Conservation (phyloP, 2,797 vertebrate species). For the Hafferia zeledoni region DNA sequence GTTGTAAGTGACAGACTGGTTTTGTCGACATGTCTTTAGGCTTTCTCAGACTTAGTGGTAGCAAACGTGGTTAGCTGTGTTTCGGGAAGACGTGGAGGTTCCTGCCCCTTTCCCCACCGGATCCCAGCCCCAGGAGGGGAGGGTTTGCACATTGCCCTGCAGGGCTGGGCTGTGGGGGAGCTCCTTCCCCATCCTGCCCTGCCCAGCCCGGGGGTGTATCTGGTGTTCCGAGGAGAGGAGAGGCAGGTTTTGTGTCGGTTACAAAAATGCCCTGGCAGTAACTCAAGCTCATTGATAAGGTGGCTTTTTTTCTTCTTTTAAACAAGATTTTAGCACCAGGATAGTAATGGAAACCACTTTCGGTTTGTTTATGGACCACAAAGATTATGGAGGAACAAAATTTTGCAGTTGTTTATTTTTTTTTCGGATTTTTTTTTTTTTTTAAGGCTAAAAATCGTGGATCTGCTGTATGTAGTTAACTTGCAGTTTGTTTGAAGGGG, state of each 20-base stretch:
- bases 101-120: neutral
- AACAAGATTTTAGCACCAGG: slow-evolving; percentile 63
- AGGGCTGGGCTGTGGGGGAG: neutral
- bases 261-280: neutral
- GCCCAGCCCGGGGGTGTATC: neutral
- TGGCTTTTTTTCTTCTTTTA: slow-evolving; percentile 25
- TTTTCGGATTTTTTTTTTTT: slow-evolving; percentile 46
- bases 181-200: neutral
- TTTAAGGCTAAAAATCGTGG: slow-evolving; percentile 71
- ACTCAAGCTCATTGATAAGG: neutral
- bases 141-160: slow-evolving; percentile 13
- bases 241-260: neutral
- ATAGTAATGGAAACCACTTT: slow-evolving; percentile 70
- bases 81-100: slow-evolving; percentile 12
- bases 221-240: neutral
- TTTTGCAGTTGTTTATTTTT: slow-evolving; percentile 15
- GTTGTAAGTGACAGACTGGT: slow-evolving; percentile 70
- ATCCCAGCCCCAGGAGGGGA: slow-evolving; percentile 1
- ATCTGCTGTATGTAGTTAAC: slow-evolving; percentile 68
- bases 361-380: slow-evolving; percentile 71
- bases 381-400: slow-evolving; percentile 69
- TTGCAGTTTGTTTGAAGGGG: slow-evolving; percentile 66
- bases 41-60: slow-evolving; percentile 65
- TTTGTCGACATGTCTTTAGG: slow-evolving; percentile 64
- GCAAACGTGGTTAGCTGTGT: slow-evolving; percentile 64